Evolutionary conservation across 2,113 vertebrate species (phyloP), one percentile per base, ranked within the genome.

Genomic region (Ranitomeya imitator): DNA sequence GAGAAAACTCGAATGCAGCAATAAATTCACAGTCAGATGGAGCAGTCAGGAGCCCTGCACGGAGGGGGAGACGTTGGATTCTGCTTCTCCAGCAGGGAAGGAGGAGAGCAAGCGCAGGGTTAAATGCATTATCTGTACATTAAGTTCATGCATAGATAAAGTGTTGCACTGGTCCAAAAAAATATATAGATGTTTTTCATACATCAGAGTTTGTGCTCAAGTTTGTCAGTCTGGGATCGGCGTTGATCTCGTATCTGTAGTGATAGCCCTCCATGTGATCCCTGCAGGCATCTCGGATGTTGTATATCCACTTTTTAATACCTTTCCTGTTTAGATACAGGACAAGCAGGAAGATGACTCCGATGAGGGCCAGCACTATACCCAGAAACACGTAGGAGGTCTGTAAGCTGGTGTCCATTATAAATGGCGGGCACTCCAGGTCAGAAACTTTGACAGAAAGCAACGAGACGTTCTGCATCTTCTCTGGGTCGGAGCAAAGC

Each of bases 231-330:
- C 97, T 95, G 26, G 98, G 97, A 92, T 99, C 98, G 7, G 97
- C 96, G 83, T 97, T 99, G 90, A 99, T 97, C 94, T 99, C 98
- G 0, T 99, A 99, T 93, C 98, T 95, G 95, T 99, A 99, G 93
- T 99, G 97, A 93, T 99, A 99, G 7, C 98, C 98, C 91, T 99
- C 98, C 98, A 99, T 99, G 92, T 99, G 98, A 95, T 99, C 98
- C 93, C 98, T 95, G 92, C 98, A 99, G 77, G 98, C 98, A 74
- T 99, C 98, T 92, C 98, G 94, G 92, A 99, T 97, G 93, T 99
- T 99, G 91, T 99, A 97, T 79, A 99, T 96, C 98, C 98, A 99
- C 90, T 97, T 97, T 93, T 99, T 99, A 93, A 99, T 99, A 83
- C 98, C 98, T 91, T 98, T 99, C 86, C 98, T 95, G 94, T 99